Conservation (phyloP, 2,797 vertebrate species). For the Rhodeus uyekii region DNA sequence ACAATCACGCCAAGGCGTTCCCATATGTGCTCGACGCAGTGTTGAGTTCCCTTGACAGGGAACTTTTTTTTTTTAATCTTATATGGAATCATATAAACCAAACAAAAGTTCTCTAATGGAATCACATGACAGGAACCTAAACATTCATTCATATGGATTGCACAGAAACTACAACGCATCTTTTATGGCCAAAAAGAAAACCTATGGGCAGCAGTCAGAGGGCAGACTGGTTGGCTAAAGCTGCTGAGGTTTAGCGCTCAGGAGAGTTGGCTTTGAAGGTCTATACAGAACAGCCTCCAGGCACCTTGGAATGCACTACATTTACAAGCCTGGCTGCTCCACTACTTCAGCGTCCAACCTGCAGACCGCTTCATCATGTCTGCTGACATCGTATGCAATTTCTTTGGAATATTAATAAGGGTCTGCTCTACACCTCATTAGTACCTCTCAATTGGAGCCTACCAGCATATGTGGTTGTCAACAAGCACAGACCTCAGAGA, state of each 20-base stretch:
- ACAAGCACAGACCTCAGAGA: slow-evolving; percentile 8
- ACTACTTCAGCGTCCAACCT: slow-evolving; percentile 27
- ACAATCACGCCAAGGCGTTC: too few species aligned
- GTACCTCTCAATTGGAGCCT: slow-evolving; percentile 43
- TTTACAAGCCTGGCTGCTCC: slow-evolving; percentile 34
- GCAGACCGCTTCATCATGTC: slow-evolving; percentile 47
- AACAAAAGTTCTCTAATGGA: background rate
- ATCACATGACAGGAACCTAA: background rate
- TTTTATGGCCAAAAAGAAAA: background rate
- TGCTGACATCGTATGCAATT: slow-evolving; percentile 36
- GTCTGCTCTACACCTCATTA: slow-evolving; percentile 54
- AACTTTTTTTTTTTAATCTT: too few species aligned
- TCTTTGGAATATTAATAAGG: slow-evolving; percentile 55
- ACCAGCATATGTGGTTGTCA: slow-evolving; percentile 42
- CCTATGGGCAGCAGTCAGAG: background rate
- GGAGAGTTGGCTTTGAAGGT: background rate
- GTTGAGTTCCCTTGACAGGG: too few species aligned
- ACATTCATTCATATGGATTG: background rate
- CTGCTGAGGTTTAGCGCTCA: slow-evolving; percentile 24
- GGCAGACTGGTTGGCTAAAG: background rate
- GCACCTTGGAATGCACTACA: slow-evolving; percentile 36
- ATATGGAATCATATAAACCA: background rate
- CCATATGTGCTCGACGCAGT: too few species aligned
- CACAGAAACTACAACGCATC: background rate
- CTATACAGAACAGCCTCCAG: slow-evolving; percentile 26